These are phyloP conservation scores for Clarias magur DNA, from an alignment of 2,113 vertebrate species.

Conservation along the genomic window DNA sequence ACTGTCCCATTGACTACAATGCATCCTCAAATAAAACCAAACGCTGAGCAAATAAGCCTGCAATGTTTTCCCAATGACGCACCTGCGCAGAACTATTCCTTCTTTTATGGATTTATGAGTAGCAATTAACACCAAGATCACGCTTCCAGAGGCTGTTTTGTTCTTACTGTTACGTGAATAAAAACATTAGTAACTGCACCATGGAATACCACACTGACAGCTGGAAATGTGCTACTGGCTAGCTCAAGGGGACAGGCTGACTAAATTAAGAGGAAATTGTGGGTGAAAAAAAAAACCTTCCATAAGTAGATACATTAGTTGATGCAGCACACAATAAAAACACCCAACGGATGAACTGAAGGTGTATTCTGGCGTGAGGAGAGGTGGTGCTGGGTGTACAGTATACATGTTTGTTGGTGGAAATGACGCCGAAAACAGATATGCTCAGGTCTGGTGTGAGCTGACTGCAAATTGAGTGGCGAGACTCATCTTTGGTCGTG, in stretches of 20 bases:
- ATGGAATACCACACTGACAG: neutral
- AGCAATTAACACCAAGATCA: constrained; percentile 26
- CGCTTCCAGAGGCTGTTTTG: constrained; percentile 4
- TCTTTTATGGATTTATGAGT: neutral
- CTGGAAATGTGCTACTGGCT: neutral
- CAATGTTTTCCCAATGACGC: neutral
- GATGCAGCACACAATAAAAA: constrained; percentile 1
- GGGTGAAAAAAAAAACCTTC: neutral
- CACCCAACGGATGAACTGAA: neutral
- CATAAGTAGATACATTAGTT: neutral
- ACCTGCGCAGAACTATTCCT: neutral
- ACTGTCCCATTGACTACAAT: neutral
- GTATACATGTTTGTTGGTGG: neutral
- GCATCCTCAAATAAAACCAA: neutral
- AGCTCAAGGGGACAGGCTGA: neutral
- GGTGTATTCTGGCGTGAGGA: neutral
- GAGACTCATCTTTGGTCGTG: neutral
- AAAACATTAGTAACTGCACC: constrained; percentile 13
- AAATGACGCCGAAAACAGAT: neutral
- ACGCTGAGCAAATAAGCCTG: neutral
- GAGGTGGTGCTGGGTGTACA: neutral
- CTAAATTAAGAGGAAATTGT: neutral
- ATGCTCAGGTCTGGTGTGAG: neutral
- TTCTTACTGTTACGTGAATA: neutral
- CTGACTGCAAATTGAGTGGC: constrained; percentile 10